These are phyloP conservation scores for Agelas oroides DNA, from an alignment of 37 sponge, comb jelly and placozoan genomes.

Conservation along the genomic window DNA sequence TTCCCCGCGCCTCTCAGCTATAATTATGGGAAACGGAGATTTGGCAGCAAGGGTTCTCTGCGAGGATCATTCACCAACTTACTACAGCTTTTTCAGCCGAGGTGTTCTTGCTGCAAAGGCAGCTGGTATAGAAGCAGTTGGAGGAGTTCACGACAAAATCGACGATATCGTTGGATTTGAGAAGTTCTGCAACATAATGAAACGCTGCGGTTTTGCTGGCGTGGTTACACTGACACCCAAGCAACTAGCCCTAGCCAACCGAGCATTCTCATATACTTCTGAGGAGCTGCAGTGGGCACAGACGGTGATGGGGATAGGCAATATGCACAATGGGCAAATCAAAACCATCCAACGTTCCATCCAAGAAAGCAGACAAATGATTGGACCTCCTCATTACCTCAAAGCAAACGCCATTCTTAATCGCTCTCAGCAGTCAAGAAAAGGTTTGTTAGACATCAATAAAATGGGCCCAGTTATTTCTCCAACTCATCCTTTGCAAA, in stretches of 20 bases:
- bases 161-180: constrained; percentile 38
- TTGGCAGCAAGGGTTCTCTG: constrained; percentile 27
- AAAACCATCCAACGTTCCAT: constrained; percentile 7
- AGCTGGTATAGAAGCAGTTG: constrained; percentile 18
- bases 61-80: constrained; percentile 44
- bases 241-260: constrained; percentile 6
- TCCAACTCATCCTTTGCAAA: too few relatives aligned
- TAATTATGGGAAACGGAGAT: constrained; percentile 27
- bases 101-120: constrained; percentile 38
- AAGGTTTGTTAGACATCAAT: too few relatives aligned
- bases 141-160: constrained; percentile 50
- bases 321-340: not conserved
- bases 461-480: too few relatives aligned
- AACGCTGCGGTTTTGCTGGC: constrained; percentile 29
- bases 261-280: not conserved
- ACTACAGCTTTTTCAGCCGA: constrained; percentile 23
- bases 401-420: constrained; percentile 15
- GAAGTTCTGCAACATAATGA: constrained; percentile 31
- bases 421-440: too few relatives aligned
- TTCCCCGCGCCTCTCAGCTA: not conserved
- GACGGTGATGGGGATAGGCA: not conserved
- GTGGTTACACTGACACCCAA: constrained; percentile 34
- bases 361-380: constrained; percentile 48
- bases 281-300: not conserved
- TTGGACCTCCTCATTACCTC: constrained; percentile 40